Percentiles rank a stretch among this genome's conserved stretches.
These are phyloP conservation scores for Thalassarche chlororhynchos DNA, from an alignment of 2,113 vertebrate genomes.

Conservation along the genomic window DNA sequence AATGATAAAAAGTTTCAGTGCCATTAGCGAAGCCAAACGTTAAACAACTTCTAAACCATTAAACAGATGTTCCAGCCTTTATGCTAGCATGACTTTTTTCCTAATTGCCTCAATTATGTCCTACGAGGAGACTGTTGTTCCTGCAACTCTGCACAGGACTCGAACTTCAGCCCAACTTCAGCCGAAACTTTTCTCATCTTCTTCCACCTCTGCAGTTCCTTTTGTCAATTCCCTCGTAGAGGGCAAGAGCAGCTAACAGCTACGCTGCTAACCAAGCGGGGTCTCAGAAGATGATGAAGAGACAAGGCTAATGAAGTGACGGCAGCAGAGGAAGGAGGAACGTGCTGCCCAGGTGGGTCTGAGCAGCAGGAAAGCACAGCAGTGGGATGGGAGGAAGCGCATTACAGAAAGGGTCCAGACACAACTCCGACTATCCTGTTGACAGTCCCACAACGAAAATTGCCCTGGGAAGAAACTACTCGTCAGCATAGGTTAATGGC, in stretches of 20 bases:
- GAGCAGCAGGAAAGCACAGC: background rate
- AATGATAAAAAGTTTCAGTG: conserved; percentile 67
- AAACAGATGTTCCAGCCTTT: conserved; percentile 52
- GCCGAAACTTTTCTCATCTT: background rate
- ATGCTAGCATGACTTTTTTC: conserved; percentile 46
- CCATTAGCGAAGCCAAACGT: conserved; percentile 62
- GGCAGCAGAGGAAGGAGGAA: background rate
- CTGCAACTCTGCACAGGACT: background rate
- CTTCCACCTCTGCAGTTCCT: background rate
- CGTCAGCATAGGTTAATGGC: background rate
- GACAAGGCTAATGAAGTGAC: background rate
- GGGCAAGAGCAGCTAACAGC: background rate
- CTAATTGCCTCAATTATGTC: background rate
- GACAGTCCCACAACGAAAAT: background rate
- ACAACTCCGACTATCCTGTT: background rate
- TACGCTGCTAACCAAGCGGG: fast-evolving
- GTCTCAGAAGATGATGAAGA: background rate
- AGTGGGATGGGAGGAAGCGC: background rate
- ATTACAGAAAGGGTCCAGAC: background rate
- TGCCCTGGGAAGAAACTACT: background rate
- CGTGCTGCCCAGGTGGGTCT: background rate
- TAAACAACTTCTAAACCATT: conserved; percentile 67
- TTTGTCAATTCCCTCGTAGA: fast-evolving
- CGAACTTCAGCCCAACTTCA: background rate
- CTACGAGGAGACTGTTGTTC: background rate